Evolutionary conservation across 2,888 invertebrate species (phyloP).

Genomic region (Norana najaformis): DNA sequence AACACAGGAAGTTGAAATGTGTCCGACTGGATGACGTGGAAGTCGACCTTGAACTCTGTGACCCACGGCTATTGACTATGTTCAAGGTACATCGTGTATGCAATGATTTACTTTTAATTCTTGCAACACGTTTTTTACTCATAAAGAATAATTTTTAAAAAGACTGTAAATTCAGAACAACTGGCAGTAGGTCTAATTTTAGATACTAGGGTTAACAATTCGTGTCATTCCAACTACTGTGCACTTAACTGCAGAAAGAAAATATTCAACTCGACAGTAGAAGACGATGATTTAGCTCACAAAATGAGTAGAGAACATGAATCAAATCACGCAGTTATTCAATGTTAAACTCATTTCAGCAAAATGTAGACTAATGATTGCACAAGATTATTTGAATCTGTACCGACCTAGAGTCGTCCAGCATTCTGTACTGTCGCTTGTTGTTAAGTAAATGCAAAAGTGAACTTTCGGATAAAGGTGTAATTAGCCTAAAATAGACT

Average conservation of each 20-base stretch:
- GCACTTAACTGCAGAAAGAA: too few relatives aligned
- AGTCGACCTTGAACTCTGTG: constrained; percentile 27
- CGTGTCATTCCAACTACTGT: too few relatives aligned
- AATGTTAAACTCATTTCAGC: too few relatives aligned
- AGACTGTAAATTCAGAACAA: not conserved
- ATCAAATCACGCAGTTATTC: too few relatives aligned
- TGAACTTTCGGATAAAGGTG: not conserved
- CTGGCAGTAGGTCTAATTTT: not conserved
- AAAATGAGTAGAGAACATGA: too few relatives aligned
- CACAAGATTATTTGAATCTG: too few relatives aligned
- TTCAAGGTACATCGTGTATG: not conserved
- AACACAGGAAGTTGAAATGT: not conserved
- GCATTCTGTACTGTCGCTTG: not conserved
- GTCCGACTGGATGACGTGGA: not conserved
- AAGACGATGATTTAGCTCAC: too few relatives aligned
- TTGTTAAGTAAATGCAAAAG: not conserved
- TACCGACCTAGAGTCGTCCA: too few relatives aligned
- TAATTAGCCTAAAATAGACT: not conserved
- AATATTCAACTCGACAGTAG: too few relatives aligned
- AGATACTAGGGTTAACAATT: too few relatives aligned
- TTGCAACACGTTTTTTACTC: not conserved
- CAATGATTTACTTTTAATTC: not conserved
- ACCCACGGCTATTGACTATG: not conserved
- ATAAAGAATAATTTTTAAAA: not conserved
- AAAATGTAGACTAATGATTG: too few relatives aligned